Base-by-base conservation (phyloP, 1,140 invertebrate species). In the Lamellibrachia luymesi region DNA sequence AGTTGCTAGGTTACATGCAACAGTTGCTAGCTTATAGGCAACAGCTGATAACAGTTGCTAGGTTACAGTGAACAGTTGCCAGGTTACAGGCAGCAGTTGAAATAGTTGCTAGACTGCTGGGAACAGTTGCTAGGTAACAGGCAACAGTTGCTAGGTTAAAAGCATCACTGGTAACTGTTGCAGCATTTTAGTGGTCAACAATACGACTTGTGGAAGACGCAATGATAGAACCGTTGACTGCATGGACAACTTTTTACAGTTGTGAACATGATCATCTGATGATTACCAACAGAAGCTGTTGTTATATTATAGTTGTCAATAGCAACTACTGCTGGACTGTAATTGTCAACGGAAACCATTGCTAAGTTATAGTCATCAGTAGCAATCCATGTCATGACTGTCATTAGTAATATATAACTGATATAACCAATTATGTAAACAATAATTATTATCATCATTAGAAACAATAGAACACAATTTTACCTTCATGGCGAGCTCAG, bases 401-500 rank as follows among this genome's bases (percentile, higher is more conserved):
- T 56, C 52, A 56, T 10, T 22, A 80, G 8, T 80, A 22, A 17
- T 22, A 80, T 17, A 80, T 80, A 8, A 80, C 8, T 80, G 13
- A 22, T 80, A 80, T 80, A 80, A 80, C 64, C 38, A 80, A 80
- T 80, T 17, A 80, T 80, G 13, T 8, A 80, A 22, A 8, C 17
- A 80, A 80, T 80, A 80, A 22, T 80, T 10, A 80, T 80, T 80
- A 80, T 80, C 25, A 80, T 80, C 25, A 80, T 80, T 49, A 13
- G 4, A 50, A 38, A 91, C 38, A 38, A 91, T 27, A n/a, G 13
- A 91, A n/a, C n/a, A 13, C 17, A 50, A 27, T 27, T 38, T 51
- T 92, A 92, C 92, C 92, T 92, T 38, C 92, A 92, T 92, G 92
- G 92, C 92, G 50, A 92, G 92, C 51, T 92, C 49, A 92, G 92